A percentile compares a stretch with the other conserved stretches of the same genome.
phyloP scores from a whole-genome alignment of 2,113 vertebrate species.

The Lagenorhynchus albirostris region DNA sequence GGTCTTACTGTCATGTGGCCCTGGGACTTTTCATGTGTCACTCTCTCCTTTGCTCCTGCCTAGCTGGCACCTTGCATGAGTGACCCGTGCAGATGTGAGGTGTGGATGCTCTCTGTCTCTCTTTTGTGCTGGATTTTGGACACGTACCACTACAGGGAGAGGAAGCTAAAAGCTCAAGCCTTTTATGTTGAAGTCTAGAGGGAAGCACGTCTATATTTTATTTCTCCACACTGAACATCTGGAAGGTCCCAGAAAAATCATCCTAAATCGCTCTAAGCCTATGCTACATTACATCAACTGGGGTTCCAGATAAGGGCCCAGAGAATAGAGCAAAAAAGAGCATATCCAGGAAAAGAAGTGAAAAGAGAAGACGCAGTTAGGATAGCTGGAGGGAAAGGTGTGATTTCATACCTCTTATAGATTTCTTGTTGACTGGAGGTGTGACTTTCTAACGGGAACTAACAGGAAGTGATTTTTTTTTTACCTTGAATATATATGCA shows the following conservation, averaged over 20 bases:
- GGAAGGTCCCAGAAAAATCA: background rate
- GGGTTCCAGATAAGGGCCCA: background rate
- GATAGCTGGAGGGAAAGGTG: too few species aligned
- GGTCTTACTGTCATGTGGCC: background rate
- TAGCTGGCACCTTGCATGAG: background rate
- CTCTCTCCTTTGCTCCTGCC: background rate
- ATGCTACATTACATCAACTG: background rate
- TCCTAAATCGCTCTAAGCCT: background rate
- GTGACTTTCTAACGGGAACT: background rate
- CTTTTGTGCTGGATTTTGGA: background rate
- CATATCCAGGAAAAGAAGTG: background rate
- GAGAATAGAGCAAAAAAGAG: background rate
- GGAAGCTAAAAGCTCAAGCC: background rate
- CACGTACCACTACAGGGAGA: background rate
- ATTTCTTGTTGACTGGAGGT: background rate
- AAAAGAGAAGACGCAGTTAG: background rate
- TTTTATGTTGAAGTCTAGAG: background rate
- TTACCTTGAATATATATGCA: background rate
- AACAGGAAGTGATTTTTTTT: background rate
- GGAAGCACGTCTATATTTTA: background rate
- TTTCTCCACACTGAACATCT: background rate
- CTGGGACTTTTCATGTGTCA: background rate
- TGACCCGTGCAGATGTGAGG: background rate
- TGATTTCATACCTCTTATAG: too few species aligned
- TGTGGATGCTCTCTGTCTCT: background rate